Evolutionary conservation across 2,797 vertebrate genomes (phyloP), one percentile per base, ranked within the genome.

Genomic region (Lutjanus argentimaculatus): DNA sequence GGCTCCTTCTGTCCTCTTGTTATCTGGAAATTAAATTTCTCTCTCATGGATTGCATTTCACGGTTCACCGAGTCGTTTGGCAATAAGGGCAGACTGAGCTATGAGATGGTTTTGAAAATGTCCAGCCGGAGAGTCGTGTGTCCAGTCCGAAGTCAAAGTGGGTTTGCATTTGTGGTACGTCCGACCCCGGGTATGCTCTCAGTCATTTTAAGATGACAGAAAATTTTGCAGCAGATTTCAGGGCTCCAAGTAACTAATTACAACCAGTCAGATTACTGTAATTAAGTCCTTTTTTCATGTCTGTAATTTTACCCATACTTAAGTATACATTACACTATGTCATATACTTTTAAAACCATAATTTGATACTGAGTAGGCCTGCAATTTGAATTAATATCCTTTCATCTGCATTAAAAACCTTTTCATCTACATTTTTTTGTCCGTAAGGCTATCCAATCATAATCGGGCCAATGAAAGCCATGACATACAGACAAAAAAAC

Each of bases 21-120:
- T 94, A 93, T 93, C 88, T 90, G 85, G 88, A 95, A 94, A 94
- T 93, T 91, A 84, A 88, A 92, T 93, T 91, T 89, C 83, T 79
- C 76, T 89, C 72, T 91, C 77, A 81, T 92, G 85, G 89, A 86
- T 90, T 91, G 89, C 86, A 85, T 94, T 94, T 95, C 91, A 91
- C 75, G 92, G 89, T 93, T 95, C 89, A 86, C 80, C 6, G 84
- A 90, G 76, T 91, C 89, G 48, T 87, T 83, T 48, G 7, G 86
- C 89, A 89, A 77, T 90, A 83, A 92, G 83, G 67, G 81, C 77
- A 70, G 69, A 84, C 77, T 1, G 55, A 89, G 81, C 76, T 71
- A 78, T 71, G 85, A 82, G 86, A 87, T 75, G 80, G 64, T 83
- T 84, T 57, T 69, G 77, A 15, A 85, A 87, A 90, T 19, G 74